Conservation (phyloP, 92 coral and sea anemone species). For the Epizoanthus illoricatus region DNA sequence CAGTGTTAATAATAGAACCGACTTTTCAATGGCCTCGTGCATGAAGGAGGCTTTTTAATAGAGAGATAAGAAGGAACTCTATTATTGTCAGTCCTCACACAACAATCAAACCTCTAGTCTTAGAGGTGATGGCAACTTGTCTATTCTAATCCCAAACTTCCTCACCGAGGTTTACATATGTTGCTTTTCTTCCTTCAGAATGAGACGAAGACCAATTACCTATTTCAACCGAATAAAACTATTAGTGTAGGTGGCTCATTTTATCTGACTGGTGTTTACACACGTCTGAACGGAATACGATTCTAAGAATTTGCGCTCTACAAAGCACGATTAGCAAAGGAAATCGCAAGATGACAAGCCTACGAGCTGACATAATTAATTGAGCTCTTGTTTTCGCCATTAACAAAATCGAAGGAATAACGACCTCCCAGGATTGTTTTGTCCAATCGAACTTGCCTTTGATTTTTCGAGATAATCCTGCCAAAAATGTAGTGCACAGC, state of each 20-base stretch:
- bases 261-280: constrained; percentile 67
- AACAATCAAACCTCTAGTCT: constrained; percentile 5
- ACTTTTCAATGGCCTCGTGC: not conserved
- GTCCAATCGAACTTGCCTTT: constrained; percentile 11
- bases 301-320: constrained; percentile 48
- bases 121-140: constrained; percentile 23
- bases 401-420: constrained; percentile 4
- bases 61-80: not conserved
- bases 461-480: constrained; percentile 19
- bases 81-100: not conserved
- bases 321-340: constrained; percentile 43
- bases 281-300: constrained; percentile 47
- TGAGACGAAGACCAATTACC: not conserved
- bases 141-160: constrained; percentile 26
- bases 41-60: not conserved
- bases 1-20: not conserved
- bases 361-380: constrained; percentile 36
- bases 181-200: constrained; percentile 7
- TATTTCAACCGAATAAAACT: constrained; percentile 12
- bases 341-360: constrained; percentile 42
- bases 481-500: constrained; percentile 29
- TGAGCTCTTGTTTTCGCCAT: constrained; percentile 8
- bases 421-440: constrained; percentile 32
- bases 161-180: not conserved
- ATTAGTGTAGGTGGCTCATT: constrained; percentile 58